Conservation (phyloP, 2,888 invertebrate genomes). For the Choristoneura rosaceana region DNA sequence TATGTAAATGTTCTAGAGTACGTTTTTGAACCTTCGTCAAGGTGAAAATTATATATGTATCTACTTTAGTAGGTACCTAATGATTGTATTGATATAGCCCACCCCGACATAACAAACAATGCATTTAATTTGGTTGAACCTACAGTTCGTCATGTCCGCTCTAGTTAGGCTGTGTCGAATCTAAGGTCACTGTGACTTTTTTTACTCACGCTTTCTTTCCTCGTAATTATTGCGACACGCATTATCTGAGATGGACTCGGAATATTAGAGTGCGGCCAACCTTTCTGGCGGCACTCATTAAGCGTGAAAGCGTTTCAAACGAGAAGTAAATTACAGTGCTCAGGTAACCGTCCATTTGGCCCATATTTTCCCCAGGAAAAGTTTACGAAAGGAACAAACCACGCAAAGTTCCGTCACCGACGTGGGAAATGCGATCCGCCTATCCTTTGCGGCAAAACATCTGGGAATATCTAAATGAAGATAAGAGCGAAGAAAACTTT, state of each 20-base stretch:
- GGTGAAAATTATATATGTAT: too few species aligned
- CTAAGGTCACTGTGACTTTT: conserved; percentile 34
- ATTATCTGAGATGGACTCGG: conserved; percentile 41
- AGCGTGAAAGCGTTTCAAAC: conserved; percentile 57
- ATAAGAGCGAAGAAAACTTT: conserved; percentile 56
- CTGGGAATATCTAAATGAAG: conserved; percentile 71
- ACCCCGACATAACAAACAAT: neutral
- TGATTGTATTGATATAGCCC: neutral
- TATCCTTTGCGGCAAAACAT: conserved; percentile 70
- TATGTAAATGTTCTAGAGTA: too few species aligned
- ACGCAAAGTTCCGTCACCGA: conserved; percentile 55
- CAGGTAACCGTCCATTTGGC: conserved; percentile 57
- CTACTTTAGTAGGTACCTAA: too few species aligned
- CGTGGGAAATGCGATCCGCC: conserved; percentile 68
- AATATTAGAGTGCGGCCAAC: conserved; percentile 38
- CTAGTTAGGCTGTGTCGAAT: conserved; percentile 12
- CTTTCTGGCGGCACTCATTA: conserved; percentile 54
- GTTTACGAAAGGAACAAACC: conserved; percentile 63
- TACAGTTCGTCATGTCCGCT: neutral
- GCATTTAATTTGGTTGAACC: neutral
- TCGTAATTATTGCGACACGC: conserved; percentile 41
- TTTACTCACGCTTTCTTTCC: conserved; percentile 36
- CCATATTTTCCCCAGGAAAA: conserved; percentile 63
- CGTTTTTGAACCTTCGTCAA: too few species aligned
- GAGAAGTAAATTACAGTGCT: conserved; percentile 63